Evolutionary conservation across 2,888 invertebrate species (phyloP), one percentile per base, ranked within the genome.

Genomic region (Phaedon cochleariae): DNA sequence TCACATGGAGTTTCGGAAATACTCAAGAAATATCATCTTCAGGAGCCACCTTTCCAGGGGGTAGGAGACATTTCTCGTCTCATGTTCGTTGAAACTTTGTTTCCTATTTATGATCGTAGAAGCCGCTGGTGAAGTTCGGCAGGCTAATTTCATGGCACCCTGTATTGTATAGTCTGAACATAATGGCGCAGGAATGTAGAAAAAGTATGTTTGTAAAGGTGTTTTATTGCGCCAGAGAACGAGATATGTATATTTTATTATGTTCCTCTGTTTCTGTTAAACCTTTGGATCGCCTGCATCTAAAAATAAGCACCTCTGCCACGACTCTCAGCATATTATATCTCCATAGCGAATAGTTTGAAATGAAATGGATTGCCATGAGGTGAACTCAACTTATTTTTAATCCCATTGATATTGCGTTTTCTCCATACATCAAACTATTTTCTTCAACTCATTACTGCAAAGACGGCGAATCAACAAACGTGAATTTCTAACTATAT

Each of bases 191-290:
- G 15, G 7, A 41, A 41, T 41, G n/a, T 15, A n/a, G 15, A 45
- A 57, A 57, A 57, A 57, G 26, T 57, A 55, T 57, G 45, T 57
- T 57, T 57, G 45, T 12, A 57, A 57, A 57, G 57, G 57, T 57
- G 57, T 57, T 31, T n/a, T 57, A 45, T 57, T 57, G 46, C 45
- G 57, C 22, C 26, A 21, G 41, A 26, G 26, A 12, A 26, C 9
- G 57, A 57, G 41, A 41, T 41, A 45, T 46, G 57, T 45, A 45
- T 57, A 57, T 57, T 57, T 57, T 57, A 57, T 37, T 26, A 45
- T 57, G 57, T 57, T 41, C 41, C 41, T 26, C 45, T 48, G 48
- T 48, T 48, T 45, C 57, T 48, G 48, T 48, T 48, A 20, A 20
- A 48, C 48, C 18, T 41, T 41, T 26, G 45, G 37, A 57, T 57